phyloP scores from a whole-genome alignment of 2,797 vertebrate species.

The Clarias pachynema region DNA sequence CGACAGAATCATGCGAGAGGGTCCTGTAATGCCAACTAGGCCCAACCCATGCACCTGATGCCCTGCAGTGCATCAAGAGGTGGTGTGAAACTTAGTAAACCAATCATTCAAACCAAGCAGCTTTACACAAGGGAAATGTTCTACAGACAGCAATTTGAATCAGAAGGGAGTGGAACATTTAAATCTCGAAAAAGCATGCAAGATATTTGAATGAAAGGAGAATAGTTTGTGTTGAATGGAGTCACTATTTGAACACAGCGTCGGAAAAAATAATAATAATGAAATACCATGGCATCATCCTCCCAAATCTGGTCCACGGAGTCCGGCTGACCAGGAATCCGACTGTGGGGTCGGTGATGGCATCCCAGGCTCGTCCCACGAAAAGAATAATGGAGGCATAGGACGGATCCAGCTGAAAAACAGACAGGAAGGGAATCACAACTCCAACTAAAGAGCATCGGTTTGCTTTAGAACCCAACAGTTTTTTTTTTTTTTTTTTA shows the following conservation, averaged over 20 bases:
- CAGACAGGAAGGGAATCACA: neutral
- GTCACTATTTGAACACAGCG: neutral
- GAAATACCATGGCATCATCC: conserved; percentile 91
- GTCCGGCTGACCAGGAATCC: conserved; percentile 93
- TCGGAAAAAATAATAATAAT: neutral
- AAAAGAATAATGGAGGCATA: conserved; percentile 96
- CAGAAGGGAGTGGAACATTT: neutral
- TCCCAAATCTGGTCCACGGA: conserved; percentile 88
- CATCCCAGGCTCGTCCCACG: conserved; percentile 92
- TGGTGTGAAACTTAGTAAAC: conserved; percentile 13
- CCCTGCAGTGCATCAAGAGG: neutral
- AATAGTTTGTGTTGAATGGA: neutral
- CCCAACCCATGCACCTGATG: neutral
- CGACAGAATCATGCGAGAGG: conserved; percentile 34
- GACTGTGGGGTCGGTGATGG: conserved; percentile 91
- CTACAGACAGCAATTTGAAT: neutral
- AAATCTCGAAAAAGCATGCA: neutral
- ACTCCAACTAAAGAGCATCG: neutral
- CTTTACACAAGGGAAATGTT: conserved; percentile 18
- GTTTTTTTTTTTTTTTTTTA: no score
- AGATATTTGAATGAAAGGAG: neutral
- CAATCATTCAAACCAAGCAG: conserved; percentile 19
- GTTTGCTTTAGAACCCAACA: neutral
- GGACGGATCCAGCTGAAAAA: conserved; percentile 84
- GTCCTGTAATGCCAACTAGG: conserved; percentile 18